Evolutionary conservation across 1,140 invertebrate species (phyloP).

Genomic region (Anagrus nilaparvatae): DNA sequence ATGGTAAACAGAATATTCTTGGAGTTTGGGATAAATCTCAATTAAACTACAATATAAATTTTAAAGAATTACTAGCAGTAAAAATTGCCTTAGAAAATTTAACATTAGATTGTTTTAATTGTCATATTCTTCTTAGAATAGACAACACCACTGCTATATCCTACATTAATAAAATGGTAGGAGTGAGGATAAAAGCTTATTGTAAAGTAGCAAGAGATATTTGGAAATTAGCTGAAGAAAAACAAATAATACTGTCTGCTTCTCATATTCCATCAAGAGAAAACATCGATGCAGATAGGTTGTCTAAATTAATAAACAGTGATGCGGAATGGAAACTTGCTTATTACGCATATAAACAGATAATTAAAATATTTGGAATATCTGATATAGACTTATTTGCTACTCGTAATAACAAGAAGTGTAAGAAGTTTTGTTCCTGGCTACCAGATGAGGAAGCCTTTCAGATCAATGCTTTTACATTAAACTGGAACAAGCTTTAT

Average conservation of each 20-base stretch:
- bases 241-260: conserved; percentile 7
- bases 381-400: conserved; percentile 14
- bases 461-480: conserved; percentile 14
- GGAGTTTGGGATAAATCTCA: not conserved
- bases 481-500: conserved; percentile 3
- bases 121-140: conserved; percentile 9
- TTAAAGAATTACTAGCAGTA: conserved; percentile 11
- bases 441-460: not conserved
- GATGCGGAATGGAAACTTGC: conserved; percentile 14
- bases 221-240: conserved; percentile 14
- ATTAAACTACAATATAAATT: conserved; percentile 15
- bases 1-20: too few relatives aligned
- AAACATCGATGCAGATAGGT: conserved; percentile 8
- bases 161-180: conserved; percentile 9
- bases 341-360: not conserved
- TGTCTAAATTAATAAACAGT: conserved; percentile 11
- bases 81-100: conserved; percentile 7
- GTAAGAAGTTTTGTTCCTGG: conserved; percentile 11
- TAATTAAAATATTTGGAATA: not conserved
- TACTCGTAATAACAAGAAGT: conserved; percentile 9
- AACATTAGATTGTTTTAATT: not conserved
- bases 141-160: conserved; percentile 14
- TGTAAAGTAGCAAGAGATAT: not conserved
- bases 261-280: conserved; percentile 12
- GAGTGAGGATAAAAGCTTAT: not conserved